Evolutionary conservation across 2,113 vertebrate genomes (phyloP).

Genomic region (Dromiciops gliroides): DNA sequence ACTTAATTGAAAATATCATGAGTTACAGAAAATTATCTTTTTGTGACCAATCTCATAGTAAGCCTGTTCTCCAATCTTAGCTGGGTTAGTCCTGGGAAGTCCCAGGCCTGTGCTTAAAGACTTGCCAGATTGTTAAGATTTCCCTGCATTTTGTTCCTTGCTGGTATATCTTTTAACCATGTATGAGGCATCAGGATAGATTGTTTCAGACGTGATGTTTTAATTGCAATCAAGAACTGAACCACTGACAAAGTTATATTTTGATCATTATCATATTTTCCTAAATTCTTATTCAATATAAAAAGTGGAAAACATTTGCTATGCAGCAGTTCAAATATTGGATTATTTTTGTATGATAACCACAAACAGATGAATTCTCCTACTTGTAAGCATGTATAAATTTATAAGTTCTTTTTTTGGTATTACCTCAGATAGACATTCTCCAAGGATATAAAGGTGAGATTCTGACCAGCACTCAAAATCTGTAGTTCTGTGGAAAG

Average conservation of each 20-base stretch:
- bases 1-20: too few species aligned
- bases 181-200: too few species aligned
- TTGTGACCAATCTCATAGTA: too few species aligned
- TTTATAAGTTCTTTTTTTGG: conserved; percentile 32
- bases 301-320: conserved; percentile 47
- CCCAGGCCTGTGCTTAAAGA: too few species aligned
- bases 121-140: too few species aligned
- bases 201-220: not conserved
- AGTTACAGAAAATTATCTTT: too few species aligned
- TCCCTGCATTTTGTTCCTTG: too few species aligned
- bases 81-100: too few species aligned
- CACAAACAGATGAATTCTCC: not conserved
- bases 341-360: conserved; percentile 24
- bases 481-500: conserved; percentile 40
- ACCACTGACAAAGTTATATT: conserved; percentile 14
- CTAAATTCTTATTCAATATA: not conserved
- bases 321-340: not conserved
- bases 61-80: too few species aligned
- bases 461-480: not conserved
- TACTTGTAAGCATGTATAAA: conserved; percentile 40
- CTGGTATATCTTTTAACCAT: too few species aligned
- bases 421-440: conserved; percentile 50
- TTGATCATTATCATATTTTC: not conserved
- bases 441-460: conserved; percentile 39
- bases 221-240: conserved; percentile 6